Evolutionary conservation across 2,113 vertebrate genomes (phyloP).

Genomic region (Atlantisia rogersi): DNA sequence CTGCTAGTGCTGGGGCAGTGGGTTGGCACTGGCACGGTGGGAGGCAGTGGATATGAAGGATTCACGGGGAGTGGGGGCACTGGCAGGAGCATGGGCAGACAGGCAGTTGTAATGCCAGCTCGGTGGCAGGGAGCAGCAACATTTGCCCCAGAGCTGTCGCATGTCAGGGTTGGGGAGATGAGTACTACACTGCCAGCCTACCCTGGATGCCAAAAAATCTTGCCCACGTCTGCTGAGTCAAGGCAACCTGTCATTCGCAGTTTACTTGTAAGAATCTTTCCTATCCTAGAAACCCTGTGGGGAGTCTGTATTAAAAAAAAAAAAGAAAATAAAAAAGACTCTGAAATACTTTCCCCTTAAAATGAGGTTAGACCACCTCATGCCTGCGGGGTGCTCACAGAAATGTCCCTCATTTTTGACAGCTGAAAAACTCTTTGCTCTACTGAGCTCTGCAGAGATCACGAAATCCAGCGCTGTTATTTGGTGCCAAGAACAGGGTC

Average conservation of each 20-base stretch:
- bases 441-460: not conserved
- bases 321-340: not conserved
- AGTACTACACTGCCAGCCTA: not conserved
- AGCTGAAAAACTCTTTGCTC: not conserved
- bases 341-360: not conserved
- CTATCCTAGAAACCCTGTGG: not conserved
- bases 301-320: not conserved
- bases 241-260: not conserved
- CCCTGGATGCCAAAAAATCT: not conserved
- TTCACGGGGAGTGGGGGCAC: accelerated
- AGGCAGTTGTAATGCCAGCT: not conserved
- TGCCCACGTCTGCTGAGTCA: not conserved
- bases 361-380: not conserved
- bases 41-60: not conserved
- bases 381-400: not conserved
- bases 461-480: not conserved
- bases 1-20: not conserved
- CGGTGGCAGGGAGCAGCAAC: not conserved
- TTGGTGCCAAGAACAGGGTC: not conserved
- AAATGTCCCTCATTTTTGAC: not conserved
- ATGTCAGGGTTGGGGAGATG: not conserved
- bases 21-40: not conserved
- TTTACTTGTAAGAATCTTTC: not conserved
- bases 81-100: not conserved
- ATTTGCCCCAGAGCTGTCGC: not conserved